These are phyloP conservation scores for Gila robusta DNA, from an alignment of 2,797 vertebrate species.

Conservation along the genomic window DNA sequence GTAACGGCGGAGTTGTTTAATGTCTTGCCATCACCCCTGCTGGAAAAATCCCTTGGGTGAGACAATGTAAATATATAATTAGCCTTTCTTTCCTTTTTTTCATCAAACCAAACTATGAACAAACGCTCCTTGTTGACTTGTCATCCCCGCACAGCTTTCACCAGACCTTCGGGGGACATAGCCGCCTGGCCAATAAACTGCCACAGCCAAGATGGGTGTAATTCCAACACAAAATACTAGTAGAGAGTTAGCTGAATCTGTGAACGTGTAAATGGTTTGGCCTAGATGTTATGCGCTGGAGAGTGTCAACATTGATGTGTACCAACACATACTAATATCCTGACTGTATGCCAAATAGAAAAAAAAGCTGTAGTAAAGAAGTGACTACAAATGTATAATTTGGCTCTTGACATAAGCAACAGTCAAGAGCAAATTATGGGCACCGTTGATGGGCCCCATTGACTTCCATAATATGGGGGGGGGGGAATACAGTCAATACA, in stretches of 20 bases:
- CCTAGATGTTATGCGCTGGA: slow-evolving; percentile 13
- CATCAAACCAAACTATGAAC: slow-evolving; percentile 71
- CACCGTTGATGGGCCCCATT: no score
- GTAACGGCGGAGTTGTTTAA: slow-evolving; percentile 79
- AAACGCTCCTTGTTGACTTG: slow-evolving; percentile 75
- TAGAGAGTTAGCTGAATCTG: slow-evolving; percentile 30
- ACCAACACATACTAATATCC: slow-evolving; percentile 45
- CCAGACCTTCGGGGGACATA: slow-evolving; percentile 59
- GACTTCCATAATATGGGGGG: no score
- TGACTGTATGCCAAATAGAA: slow-evolving; percentile 8
- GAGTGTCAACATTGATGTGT: slow-evolving; percentile 40
- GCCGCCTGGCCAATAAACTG: slow-evolving; percentile 44
- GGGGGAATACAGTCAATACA: no score
- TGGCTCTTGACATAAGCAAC: no score
- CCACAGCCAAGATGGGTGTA: slow-evolving; percentile 30
- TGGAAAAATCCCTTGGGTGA: slow-evolving; percentile 78
- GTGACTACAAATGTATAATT: neutral
- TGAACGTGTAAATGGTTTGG: slow-evolving; percentile 27
- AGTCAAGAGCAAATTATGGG: no score
- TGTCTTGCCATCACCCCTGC: slow-evolving; percentile 83
- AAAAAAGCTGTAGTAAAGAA: neutral
- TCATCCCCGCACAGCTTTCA: slow-evolving; percentile 63
- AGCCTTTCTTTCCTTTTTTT: slow-evolving; percentile 69
- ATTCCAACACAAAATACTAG: slow-evolving; percentile 50
- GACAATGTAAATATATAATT: slow-evolving; percentile 78